Evolutionary conservation across 2,888 invertebrate genomes (phyloP).

Genomic region (Hofmannophila pseudospretella): DNA sequence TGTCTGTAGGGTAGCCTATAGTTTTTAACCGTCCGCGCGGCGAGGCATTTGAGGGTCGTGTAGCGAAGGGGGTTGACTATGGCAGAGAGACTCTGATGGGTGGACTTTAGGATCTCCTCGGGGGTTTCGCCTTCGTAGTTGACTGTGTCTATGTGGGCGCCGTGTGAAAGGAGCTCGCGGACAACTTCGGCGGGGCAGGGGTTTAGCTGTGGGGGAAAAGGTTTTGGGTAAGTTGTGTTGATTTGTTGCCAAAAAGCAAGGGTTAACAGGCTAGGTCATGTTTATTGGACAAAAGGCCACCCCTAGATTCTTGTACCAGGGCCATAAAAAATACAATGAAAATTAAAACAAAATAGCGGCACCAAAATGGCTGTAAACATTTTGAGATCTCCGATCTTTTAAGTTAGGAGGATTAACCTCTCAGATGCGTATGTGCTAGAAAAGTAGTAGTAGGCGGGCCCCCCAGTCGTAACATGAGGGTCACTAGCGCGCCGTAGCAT

Average conservation of each 20-base stretch:
- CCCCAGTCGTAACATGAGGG: conserved; percentile 2
- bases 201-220: conserved; percentile 42
- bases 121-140: conserved; percentile 88
- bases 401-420: no score
- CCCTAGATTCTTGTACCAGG: no score
- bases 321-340: no score
- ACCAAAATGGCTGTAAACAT: no score
- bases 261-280: no score
- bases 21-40: conserved; percentile 88
- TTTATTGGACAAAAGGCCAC: no score
- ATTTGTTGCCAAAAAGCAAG: no score
- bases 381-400: no score
- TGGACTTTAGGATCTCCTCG: conserved; percentile 79
- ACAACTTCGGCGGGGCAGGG: conserved; percentile 86
- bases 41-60: conserved; percentile 90
- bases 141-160: conserved; percentile 91
- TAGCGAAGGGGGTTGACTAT: conserved; percentile 87
- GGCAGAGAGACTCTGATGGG: conserved; percentile 79
- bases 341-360: no score
- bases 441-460: no score
- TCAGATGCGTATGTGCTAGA: no score
- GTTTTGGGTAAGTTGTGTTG: background rate
- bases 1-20: conserved; percentile 81
- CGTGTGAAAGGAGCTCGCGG: conserved; percentile 84
- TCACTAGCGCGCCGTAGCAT: conserved; percentile 4